Evolutionary conservation across 2,888 invertebrate species (phyloP).

Genomic region (Zaprionus obscuricornis): DNA sequence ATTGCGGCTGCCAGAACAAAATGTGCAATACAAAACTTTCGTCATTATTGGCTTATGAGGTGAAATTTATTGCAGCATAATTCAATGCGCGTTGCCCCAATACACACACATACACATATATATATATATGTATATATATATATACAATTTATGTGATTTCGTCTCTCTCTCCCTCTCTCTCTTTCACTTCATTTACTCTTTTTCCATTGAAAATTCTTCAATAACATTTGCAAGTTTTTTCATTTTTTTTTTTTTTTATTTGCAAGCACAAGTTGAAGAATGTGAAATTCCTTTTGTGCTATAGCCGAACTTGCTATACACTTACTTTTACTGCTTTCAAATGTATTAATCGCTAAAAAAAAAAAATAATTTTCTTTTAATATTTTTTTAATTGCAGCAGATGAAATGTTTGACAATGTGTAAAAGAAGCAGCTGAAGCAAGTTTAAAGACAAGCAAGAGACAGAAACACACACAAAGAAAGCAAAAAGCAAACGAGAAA

Average conservation of each 20-base stretch:
- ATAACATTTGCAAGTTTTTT: too few species aligned
- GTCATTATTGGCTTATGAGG: conserved; percentile 78
- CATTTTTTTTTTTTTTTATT: too few species aligned
- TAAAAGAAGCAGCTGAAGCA: not conserved
- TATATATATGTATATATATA: too few species aligned
- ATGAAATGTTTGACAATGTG: not conserved
- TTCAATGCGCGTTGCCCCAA: conserved; percentile 49
- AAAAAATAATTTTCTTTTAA: not conserved
- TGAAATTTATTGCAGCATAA: conserved; percentile 77
- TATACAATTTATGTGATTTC: not conserved
- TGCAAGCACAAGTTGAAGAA: too few species aligned
- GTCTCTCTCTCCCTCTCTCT: not conserved
- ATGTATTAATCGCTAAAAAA: too few species aligned
- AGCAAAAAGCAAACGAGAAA: conserved; percentile 20
- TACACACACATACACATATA: not conserved
- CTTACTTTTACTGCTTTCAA: too few species aligned
- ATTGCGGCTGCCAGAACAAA: conserved; percentile 49
- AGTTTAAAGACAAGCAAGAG: too few species aligned
- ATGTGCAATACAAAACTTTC: conserved; percentile 77
- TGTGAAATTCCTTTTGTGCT: too few species aligned
- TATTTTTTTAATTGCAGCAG: not conserved
- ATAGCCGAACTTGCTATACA: too few species aligned
- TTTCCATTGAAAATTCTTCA: conserved; percentile 5
- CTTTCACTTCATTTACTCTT: not conserved
- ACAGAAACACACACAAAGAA: conserved; percentile 7